These are phyloP conservation scores for Muscicapa adusta DNA, from an alignment of 2,113 vertebrate species.

Conservation along the genomic window DNA sequence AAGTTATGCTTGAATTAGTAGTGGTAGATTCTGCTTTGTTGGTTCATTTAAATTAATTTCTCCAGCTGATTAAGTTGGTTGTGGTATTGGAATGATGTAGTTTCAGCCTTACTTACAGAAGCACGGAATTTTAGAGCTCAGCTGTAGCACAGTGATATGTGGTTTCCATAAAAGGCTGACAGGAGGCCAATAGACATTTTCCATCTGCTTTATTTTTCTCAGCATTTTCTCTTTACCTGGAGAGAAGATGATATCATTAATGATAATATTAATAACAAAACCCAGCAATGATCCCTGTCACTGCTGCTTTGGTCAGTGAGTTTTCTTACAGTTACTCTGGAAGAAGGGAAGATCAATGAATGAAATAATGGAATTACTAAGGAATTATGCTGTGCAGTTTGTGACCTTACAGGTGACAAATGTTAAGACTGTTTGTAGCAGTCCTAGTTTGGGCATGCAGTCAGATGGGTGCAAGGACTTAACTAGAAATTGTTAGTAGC, in stretches of 20 bases:
- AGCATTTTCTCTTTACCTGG: not conserved
- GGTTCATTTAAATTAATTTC: not conserved
- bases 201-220: not conserved
- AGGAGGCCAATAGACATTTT: not conserved
- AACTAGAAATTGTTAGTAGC: not conserved
- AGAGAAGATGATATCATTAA: not conserved
- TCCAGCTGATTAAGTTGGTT: not conserved
- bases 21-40: not conserved
- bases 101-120: not conserved
- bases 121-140: not conserved
- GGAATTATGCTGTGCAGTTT: not conserved
- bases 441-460: fast-evolving
- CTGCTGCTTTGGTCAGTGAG: not conserved
- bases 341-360: not conserved
- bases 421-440: not conserved
- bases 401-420: not conserved
- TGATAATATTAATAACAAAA: not conserved
- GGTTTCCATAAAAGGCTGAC: not conserved
- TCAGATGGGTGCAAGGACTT: not conserved
- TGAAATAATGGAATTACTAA: not conserved
- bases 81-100: not conserved
- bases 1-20: not conserved
- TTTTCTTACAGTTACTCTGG: not conserved
- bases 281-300: not conserved
- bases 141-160: not conserved